Percentiles rank a stretch among this genome's conserved stretches.
These are phyloP conservation scores for Smittia sp. DNA, from an alignment of 2,888 invertebrate genomes.

Conservation along the genomic window DNA sequence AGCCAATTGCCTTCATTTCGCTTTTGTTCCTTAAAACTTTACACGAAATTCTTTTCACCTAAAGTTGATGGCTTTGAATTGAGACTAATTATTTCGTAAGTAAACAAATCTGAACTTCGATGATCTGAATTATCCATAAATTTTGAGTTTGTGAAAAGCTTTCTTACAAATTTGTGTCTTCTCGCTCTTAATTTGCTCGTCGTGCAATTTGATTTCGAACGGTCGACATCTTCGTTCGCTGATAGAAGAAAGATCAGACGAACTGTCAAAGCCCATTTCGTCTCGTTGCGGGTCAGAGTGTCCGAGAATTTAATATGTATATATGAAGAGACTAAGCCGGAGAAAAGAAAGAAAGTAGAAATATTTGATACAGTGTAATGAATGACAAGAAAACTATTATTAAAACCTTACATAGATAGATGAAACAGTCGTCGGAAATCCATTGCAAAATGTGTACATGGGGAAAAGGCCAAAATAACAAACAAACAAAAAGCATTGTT, in stretches of 20 bases:
- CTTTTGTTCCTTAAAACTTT: background rate
- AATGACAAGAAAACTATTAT: constrained; percentile 18
- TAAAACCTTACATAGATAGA: constrained; percentile 12
- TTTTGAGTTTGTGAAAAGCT: background rate
- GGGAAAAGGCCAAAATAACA: constrained; percentile 38
- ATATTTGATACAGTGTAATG: background rate
- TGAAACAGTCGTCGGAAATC: constrained; percentile 21
- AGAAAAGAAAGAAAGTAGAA: background rate
- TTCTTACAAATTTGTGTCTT: background rate
- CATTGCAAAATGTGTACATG: constrained; percentile 35
- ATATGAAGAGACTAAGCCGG: background rate
- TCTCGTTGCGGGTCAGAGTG: background rate
- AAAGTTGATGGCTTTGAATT: background rate
- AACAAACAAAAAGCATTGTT: constrained; percentile 27
- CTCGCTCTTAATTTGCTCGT: background rate
- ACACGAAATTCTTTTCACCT: background rate
- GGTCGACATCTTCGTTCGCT: background rate
- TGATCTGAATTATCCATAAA: background rate
- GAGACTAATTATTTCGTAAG: background rate
- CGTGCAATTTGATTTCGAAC: too few species aligned
- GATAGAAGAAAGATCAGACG: background rate
- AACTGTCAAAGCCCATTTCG: background rate
- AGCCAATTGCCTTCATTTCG: too few species aligned
- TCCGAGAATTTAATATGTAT: constrained; percentile 26
- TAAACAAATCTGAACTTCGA: background rate